Evolutionary conservation across 2,797 vertebrate genomes (phyloP), one percentile per base, ranked within the genome.

Genomic region (Oryzias dopingdopingensis): DNA sequence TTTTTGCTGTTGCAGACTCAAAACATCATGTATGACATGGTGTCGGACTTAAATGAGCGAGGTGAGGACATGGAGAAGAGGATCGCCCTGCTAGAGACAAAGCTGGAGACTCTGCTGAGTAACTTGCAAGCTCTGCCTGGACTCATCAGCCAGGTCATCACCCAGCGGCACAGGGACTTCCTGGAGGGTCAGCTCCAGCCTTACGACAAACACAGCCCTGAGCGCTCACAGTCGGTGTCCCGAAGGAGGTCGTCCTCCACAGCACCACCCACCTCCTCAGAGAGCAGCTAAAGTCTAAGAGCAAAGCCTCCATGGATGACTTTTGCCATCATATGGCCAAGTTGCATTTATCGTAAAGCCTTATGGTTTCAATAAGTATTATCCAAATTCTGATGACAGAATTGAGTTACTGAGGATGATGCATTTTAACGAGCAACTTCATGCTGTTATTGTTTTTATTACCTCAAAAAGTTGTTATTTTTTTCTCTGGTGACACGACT

Each of bases 321-420:
- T 93, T 95, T 96, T 94, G 96, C 97, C 96, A 98, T 97, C 95
- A 96, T 96, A 98, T 98, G 96, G 96, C 96, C 92, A 92, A 96
- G 95, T 95, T 96, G 94, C 96, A 96, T 96, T 95, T 97, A 98
- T 96, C 96, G 95, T 96, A 98, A 99, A 98, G 95, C 96, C 96
- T 95, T 97, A 96, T 92, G 94, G 94, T 97, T 97, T 96, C 96
- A 96, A 94, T 92, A 94, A 94, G 94, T 84, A 94, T 95, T 96
- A 93, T 95, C 94, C 92, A 91, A 93, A 93, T 97, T 98, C 96
- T 97, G 96, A 95, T 96, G 88, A 95, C 94, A 95, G 94, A 96
- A 94, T 97, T 86, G 92, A 91, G 92, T 91, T 92, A 94, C 92
- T 91, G 78, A 65, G 86, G 86, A 88, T 82, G 74, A 79, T 82